Evolutionary conservation across 2,888 invertebrate species (phyloP).

Genomic region (Omphaloscelis lunosa): DNA sequence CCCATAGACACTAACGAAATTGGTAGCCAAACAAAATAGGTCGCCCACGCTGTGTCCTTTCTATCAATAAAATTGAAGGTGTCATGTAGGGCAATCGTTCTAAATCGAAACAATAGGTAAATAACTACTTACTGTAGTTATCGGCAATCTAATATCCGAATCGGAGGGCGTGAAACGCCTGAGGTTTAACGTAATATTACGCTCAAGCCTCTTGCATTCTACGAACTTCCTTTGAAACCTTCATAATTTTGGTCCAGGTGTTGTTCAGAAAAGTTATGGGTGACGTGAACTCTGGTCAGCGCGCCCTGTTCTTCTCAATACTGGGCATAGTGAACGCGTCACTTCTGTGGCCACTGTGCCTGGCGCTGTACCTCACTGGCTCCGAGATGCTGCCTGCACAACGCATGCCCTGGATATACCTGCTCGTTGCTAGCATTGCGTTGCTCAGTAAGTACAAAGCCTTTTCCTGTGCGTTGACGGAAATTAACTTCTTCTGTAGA

Average conservation of each 20-base stretch:
- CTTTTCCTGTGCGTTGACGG: background rate
- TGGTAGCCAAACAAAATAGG: conserved; percentile 14
- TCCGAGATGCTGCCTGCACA: conserved; percentile 95
- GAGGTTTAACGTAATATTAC: background rate
- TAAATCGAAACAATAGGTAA: conserved; percentile 17
- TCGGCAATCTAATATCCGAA: background rate
- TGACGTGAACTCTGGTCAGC: conserved; percentile 97
- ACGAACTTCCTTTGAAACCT: background rate
- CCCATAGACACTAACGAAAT: conserved; percentile 17
- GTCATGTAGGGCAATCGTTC: conserved; percentile 12
- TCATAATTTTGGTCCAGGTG: conserved; percentile 91
- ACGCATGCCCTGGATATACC: conserved; percentile 96
- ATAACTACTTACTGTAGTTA: background rate
- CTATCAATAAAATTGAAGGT: conserved; percentile 10
- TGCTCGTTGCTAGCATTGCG: conserved; percentile 95
- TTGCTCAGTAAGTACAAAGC: conserved; percentile 92
- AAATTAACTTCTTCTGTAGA: background rate
- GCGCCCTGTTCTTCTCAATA: conserved; percentile 97
- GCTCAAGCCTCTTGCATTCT: background rate
- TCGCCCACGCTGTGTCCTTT: background rate
- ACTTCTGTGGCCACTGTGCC: conserved; percentile 97
- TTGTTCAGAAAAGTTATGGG: conserved; percentile 98
- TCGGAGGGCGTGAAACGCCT: background rate
- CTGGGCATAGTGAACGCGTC: conserved; percentile 97
- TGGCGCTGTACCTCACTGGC: conserved; percentile 96